Conservation (phyloP, 2,888 invertebrate species). For the Chrysodeixis includens region DNA sequence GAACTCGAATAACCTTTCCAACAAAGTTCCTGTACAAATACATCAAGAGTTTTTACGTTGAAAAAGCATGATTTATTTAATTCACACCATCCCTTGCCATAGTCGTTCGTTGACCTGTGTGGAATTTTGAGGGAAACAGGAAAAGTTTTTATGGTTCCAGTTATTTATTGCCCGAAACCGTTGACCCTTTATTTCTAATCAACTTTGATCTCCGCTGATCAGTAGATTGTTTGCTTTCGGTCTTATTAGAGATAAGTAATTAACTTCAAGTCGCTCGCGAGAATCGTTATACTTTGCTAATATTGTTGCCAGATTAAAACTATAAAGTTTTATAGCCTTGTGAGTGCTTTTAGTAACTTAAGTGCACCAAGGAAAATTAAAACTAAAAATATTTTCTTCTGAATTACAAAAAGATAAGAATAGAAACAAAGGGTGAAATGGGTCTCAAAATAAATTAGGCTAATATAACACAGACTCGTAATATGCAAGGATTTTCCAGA, state of each 20-base stretch:
- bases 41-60: background rate
- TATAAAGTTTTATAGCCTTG: too few relatives aligned
- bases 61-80: constrained; percentile 31
- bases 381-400: too few relatives aligned
- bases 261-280: background rate
- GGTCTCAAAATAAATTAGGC: too few relatives aligned
- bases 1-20: constrained; percentile 8
- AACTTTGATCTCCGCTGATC: background rate
- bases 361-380: too few relatives aligned
- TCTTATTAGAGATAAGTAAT: background rate
- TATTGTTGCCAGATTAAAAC: too few relatives aligned
- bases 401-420: too few relatives aligned
- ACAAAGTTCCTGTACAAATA: background rate
- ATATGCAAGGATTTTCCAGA: too few relatives aligned
- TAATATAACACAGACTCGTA: too few relatives aligned
- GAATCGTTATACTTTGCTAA: too few relatives aligned
- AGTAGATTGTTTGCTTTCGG: background rate
- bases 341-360: too few relatives aligned
- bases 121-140: constrained; percentile 11
- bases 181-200: background rate
- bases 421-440: too few relatives aligned
- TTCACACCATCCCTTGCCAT: constrained; percentile 12
- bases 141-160: constrained; percentile 3
- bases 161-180: constrained; percentile 6
- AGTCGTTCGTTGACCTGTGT: constrained; percentile 13